Percentiles rank a stretch among this genome's conserved stretches.
These are phyloP conservation scores for Microplitis manilae DNA, from an alignment of 2,888 invertebrate species.

Conservation along the genomic window DNA sequence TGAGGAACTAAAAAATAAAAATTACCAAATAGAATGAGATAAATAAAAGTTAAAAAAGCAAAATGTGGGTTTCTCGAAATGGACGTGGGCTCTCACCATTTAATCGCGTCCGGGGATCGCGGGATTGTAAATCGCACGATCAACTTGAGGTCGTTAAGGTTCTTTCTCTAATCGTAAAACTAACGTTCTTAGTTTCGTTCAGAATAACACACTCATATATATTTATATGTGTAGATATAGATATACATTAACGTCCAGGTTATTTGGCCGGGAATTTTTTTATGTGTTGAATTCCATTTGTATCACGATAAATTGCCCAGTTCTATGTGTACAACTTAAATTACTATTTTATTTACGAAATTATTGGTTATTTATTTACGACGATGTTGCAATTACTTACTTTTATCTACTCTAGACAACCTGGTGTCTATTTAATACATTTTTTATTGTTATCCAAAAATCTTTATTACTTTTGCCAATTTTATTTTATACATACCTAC, in stretches of 20 bases:
- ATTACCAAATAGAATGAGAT: constrained; percentile 4
- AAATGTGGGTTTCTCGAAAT: constrained; percentile 32
- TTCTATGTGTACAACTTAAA: constrained; percentile 10
- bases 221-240: constrained; percentile 5
- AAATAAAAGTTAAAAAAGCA: constrained; percentile 29
- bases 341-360: neutral
- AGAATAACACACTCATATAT: constrained; percentile 16
- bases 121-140: constrained; percentile 59
- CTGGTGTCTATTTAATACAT: neutral
- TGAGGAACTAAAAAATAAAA: constrained; percentile 21
- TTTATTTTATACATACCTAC: neutral
- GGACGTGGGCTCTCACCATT: constrained; percentile 38
- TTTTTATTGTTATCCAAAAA: neutral
- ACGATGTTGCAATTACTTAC: neutral
- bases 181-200: constrained; percentile 39
- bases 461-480: neutral
- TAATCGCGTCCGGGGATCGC: constrained; percentile 52
- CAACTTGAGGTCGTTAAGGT: constrained; percentile 51
- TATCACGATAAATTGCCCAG: constrained; percentile 40
- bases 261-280: constrained; percentile 37
- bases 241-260: neutral
- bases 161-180: constrained; percentile 56
- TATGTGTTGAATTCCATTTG: constrained; percentile 45
- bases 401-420: neutral
- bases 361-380: neutral